Evolutionary conservation across 1,140 invertebrate species (phyloP).

Genomic region (Drosophila nigromelanica): DNA sequence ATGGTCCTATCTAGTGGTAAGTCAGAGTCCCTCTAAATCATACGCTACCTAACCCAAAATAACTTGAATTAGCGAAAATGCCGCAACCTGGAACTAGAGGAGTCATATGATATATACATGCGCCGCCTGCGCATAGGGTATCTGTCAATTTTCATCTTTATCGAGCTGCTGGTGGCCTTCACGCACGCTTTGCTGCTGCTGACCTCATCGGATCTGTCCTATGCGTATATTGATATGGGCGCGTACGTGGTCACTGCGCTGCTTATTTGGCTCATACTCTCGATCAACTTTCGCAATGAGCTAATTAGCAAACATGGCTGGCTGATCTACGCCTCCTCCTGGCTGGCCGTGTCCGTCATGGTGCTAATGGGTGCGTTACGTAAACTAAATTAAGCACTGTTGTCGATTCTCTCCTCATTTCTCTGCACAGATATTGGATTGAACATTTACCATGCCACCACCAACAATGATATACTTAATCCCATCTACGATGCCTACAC

Average conservation of each 20-base stretch:
- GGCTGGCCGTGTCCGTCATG: slow-evolving; percentile 83
- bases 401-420: neutral
- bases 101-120: slow-evolving; percentile 89
- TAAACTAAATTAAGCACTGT: neutral
- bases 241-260: slow-evolving; percentile 84
- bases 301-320: slow-evolving; percentile 84
- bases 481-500: slow-evolving; percentile 89
- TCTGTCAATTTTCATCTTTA: slow-evolving; percentile 89
- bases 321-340: slow-evolving; percentile 85
- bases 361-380: slow-evolving; percentile 65
- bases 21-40: slow-evolving; percentile 22
- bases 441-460: slow-evolving; percentile 85
- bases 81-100: slow-evolving; percentile 89
- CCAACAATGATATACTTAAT: slow-evolving; percentile 83
- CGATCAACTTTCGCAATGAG: slow-evolving; percentile 84
- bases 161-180: slow-evolving; percentile 87
- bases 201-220: slow-evolving; percentile 82
- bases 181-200: slow-evolving; percentile 86
- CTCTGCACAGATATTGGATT: slow-evolving; percentile 85
- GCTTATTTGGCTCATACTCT: slow-evolving; percentile 85
- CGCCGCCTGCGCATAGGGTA: slow-evolving; percentile 90
- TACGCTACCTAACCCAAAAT: neutral
- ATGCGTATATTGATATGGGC: slow-evolving; percentile 82
- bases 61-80: slow-evolving; percentile 87
- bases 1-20: slow-evolving; percentile 86